Conservation (phyloP, 2,888 invertebrate genomes). For the Rhamphomyia laevipes region DNA sequence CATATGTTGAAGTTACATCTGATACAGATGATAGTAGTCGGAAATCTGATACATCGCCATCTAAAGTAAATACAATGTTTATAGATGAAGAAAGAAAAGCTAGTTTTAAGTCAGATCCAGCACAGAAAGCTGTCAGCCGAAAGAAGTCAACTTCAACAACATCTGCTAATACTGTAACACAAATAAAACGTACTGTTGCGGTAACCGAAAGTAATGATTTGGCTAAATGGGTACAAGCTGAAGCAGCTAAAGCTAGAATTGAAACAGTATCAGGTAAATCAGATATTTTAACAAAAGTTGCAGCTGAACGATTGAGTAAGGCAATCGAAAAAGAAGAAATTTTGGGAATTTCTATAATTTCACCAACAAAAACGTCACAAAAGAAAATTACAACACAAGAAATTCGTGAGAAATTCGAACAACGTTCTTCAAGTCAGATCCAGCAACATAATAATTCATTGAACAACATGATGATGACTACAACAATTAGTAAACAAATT, state of each 20-base stretch:
- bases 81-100: conserved; percentile 38
- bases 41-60: conserved; percentile 32
- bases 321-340: conserved; percentile 17
- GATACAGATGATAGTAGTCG: conserved; percentile 38
- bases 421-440: conserved; percentile 19
- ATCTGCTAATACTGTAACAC: neutral
- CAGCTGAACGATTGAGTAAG: conserved; percentile 15
- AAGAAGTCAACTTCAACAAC: conserved; percentile 13
- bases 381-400: conserved; percentile 28
- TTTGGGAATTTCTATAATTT: conserved; percentile 11
- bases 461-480: neutral
- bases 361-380: conserved; percentile 14
- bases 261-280: conserved; percentile 11
- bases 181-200: conserved; percentile 4
- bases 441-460: conserved; percentile 13
- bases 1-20: conserved; percentile 36
- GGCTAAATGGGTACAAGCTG: conserved; percentile 28
- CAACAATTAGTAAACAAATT: conserved; percentile 5
- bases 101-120: conserved; percentile 34
- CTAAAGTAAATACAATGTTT: conserved; percentile 37
- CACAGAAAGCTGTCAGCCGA: conserved; percentile 22
- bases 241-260: conserved; percentile 24
- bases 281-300: conserved; percentile 10
- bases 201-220: conserved; percentile 18
- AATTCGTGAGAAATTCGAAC: conserved; percentile 35